These are phyloP conservation scores for Himalopsyche japonica DNA, from an alignment of 2,888 invertebrate genomes.

Conservation along the genomic window DNA sequence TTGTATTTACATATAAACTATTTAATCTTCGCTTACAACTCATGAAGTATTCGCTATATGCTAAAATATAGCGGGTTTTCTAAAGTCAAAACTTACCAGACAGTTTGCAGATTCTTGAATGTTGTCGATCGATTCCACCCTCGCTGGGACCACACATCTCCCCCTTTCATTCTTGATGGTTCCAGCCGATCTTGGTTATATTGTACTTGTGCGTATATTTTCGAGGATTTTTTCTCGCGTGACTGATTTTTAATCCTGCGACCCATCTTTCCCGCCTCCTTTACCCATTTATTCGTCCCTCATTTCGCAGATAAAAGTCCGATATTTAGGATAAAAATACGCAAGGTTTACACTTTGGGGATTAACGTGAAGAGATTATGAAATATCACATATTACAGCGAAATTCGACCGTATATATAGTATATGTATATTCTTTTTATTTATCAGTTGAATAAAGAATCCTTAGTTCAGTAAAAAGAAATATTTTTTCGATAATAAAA, in stretches of 20 bases:
- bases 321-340: background rate
- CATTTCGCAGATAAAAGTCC: background rate
- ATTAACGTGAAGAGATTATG: too few relatives aligned
- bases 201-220: conserved; percentile 23
- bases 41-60: background rate
- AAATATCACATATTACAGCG: too few relatives aligned
- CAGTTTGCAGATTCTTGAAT: background rate
- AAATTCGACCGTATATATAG: too few relatives aligned
- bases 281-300: background rate
- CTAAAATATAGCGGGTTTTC: background rate
- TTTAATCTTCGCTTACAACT: background rate
- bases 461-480: too few relatives aligned
- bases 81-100: background rate
- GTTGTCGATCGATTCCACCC: background rate
- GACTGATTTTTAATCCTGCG: conserved; percentile 39
- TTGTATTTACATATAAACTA: too few relatives aligned
- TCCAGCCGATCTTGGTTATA: conserved; percentile 18
- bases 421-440: too few relatives aligned
- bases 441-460: too few relatives aligned
- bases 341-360: background rate
- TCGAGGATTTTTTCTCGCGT: conserved; percentile 36
- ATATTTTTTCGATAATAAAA: too few relatives aligned
- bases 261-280: conserved; percentile 33
- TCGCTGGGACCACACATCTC: conserved; percentile 22
- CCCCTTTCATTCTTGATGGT: conserved; percentile 6